Evolutionary conservation across 2,888 invertebrate genomes (phyloP).

Genomic region (Vesta saturnalis): DNA sequence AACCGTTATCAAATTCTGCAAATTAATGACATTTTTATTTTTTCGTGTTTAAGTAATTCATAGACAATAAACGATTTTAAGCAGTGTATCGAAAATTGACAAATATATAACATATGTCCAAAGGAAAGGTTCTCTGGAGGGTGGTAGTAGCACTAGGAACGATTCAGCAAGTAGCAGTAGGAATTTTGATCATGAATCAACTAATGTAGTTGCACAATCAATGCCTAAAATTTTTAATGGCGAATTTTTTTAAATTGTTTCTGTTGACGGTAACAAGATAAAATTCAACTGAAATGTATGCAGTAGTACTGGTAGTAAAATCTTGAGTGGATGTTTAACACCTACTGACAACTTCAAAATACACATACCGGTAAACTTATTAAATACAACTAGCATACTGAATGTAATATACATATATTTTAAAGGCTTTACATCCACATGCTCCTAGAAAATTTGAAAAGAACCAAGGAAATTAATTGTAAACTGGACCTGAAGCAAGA

Average conservation of each 20-base stretch:
- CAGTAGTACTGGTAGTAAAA: neutral
- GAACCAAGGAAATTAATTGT: neutral
- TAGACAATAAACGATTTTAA: too few relatives aligned
- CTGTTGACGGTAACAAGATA: neutral
- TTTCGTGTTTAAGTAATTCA: too few relatives aligned
- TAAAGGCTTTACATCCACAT: constrained; percentile 1
- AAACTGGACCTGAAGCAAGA: neutral
- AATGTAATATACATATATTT: neutral
- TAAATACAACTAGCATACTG: neutral
- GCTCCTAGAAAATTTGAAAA: neutral
- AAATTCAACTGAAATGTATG: neutral
- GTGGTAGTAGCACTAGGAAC: neutral
- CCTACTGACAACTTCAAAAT: neutral
- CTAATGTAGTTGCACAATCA: neutral
- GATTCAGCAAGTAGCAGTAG: neutral
- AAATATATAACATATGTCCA: neutral
- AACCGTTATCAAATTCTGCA: too few relatives aligned
- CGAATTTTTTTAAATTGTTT: neutral
- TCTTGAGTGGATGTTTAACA: neutral
- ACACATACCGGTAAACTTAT: neutral
- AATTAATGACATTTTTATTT: too few relatives aligned
- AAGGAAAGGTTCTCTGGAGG: neutral
- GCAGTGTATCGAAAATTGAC: too few relatives aligned
- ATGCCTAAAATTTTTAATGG: neutral
- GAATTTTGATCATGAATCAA: neutral